A percentile compares a stretch with the other conserved stretches of the same genome.
phyloP scores from a whole-genome alignment of 23 tunicate species.

The Aplidium turbinatum region DNA sequence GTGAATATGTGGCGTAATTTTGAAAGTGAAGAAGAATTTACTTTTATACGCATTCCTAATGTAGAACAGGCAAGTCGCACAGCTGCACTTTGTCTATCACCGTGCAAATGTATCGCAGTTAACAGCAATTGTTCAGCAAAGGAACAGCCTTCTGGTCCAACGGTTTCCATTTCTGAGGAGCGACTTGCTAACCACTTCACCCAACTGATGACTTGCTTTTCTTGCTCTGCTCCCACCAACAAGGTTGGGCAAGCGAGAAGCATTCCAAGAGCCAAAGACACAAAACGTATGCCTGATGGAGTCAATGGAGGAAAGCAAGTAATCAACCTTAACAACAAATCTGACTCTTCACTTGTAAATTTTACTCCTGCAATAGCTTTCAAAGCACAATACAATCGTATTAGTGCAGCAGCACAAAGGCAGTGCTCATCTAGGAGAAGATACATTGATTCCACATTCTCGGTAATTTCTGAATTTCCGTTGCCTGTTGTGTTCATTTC shows the following conservation, averaged over 20 bases:
- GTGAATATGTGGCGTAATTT: conserved; percentile 80
- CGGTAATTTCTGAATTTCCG: conserved; percentile 1
- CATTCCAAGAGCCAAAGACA: conserved; percentile 87
- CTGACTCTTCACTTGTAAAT: conserved; percentile 73
- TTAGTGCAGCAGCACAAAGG: conserved; percentile 70
- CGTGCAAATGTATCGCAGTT: conserved; percentile 86
- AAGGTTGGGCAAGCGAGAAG: conserved; percentile 77
- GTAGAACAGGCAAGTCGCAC: conserved; percentile 77
- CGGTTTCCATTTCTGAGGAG: conserved; percentile 73
- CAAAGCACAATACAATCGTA: conserved; percentile 77
- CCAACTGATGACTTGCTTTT: conserved; percentile 70
- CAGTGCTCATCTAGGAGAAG: conserved; percentile 75
- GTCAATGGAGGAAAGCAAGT: conserved; percentile 91
- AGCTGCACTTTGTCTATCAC: conserved; percentile 66
- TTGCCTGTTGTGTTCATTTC: background rate
- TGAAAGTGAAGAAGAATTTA: conserved; percentile 51
- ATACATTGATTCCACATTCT: conserved; percentile 31
- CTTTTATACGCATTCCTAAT: conserved; percentile 85
- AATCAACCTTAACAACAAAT: conserved; percentile 60
- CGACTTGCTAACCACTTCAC: conserved; percentile 83
- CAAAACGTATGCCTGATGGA: conserved; percentile 81
- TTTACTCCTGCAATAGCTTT: conserved; percentile 74
- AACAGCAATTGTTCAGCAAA: conserved; percentile 88
- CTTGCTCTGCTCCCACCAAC: conserved; percentile 47
- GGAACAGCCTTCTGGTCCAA: conserved; percentile 81